Base-by-base conservation (phyloP, 2,113 vertebrate species). In the Mirza zaza region DNA sequence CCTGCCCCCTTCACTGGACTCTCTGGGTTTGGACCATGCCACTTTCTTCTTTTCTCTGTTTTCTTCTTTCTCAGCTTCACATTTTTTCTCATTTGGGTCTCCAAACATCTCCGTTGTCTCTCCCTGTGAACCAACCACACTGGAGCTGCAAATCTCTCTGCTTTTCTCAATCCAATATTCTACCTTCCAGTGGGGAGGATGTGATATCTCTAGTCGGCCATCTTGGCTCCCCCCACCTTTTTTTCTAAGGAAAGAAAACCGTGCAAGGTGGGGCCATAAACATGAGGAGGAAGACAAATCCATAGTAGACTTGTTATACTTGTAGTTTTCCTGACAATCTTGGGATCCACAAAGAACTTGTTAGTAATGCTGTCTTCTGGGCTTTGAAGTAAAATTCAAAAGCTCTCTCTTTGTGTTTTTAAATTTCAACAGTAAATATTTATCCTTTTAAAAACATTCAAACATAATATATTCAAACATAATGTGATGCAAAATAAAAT, bases 391-490 rank as follows among this genome's bases (percentile, higher is more conserved):
- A 63, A 94, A 91, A 93, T 84, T 32, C 29, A 96, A 48, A 71
- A 67, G 63, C 55, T 81, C 12, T 34, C 32, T 70, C 10, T 52
- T 52, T 39, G 15, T 59, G 18, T 15, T 82, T 88, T 82, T 14
- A 55, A 96, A 79, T 55, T 86, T 89, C 27, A 65, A 39, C 11
- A 90, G 63, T 89, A 91, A 95, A 25, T 55, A 65, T 87, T 87
- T 39, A 17, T 63, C 20, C 20, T n/a, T 29, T 65, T 84, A 45
- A 73, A 95, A 91, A 12, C 42, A n/a, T 79, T 77, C 67, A 68
- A 83, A 63, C 13, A n/a, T 15, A 79, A 55, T 23, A 79, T 42
- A n/a, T 79, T 77, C 67, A 68, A 83, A 63, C 15, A n/a, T 15
- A 79, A 55, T 23, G 55, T 1, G 18, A n/a, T 79, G 13, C 9